These are phyloP conservation scores for Manis pentadactyla DNA, from an alignment of 2,797 vertebrate genomes.

Conservation along the genomic window DNA sequence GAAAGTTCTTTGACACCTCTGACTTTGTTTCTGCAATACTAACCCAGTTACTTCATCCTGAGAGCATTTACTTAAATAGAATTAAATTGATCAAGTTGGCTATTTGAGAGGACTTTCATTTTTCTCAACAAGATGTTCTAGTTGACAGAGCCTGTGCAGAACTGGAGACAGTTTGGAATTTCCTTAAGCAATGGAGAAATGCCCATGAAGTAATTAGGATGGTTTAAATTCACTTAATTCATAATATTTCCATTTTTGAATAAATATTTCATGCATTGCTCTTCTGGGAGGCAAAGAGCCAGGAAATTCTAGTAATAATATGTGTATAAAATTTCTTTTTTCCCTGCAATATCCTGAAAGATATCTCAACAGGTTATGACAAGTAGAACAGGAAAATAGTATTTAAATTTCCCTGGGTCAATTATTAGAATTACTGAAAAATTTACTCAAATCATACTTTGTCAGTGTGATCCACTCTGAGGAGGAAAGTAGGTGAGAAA, in stretches of 20 bases:
- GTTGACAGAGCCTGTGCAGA: neutral
- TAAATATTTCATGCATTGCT: constrained; percentile 79
- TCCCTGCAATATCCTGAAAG: constrained; percentile 68
- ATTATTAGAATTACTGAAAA: constrained; percentile 78
- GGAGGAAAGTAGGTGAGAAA: constrained; percentile 19
- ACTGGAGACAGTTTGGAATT: constrained; percentile 55
- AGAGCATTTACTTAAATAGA: constrained; percentile 15
- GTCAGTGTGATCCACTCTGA: constrained; percentile 56
- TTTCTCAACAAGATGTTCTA: neutral
- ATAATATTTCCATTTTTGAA: constrained; percentile 79
- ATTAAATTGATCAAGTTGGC: neutral
- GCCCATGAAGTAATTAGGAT: constrained; percentile 71
- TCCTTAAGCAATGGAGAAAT: constrained; percentile 58
- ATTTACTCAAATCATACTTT: constrained; percentile 61
- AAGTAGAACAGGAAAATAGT: constrained; percentile 79
- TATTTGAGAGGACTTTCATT: neutral
- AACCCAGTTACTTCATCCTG: neutral
- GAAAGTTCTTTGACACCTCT: neutral
- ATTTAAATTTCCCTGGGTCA: constrained; percentile 78
- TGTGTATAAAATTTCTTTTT: constrained; percentile 69
- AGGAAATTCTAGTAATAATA: constrained; percentile 67
- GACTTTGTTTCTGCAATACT: neutral
- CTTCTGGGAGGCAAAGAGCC: constrained; percentile 70
- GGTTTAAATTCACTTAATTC: constrained; percentile 75
- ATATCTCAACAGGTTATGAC: constrained; percentile 80